Conservation (phyloP, 2,113 vertebrate species). For the Anoplopoma fimbria region DNA sequence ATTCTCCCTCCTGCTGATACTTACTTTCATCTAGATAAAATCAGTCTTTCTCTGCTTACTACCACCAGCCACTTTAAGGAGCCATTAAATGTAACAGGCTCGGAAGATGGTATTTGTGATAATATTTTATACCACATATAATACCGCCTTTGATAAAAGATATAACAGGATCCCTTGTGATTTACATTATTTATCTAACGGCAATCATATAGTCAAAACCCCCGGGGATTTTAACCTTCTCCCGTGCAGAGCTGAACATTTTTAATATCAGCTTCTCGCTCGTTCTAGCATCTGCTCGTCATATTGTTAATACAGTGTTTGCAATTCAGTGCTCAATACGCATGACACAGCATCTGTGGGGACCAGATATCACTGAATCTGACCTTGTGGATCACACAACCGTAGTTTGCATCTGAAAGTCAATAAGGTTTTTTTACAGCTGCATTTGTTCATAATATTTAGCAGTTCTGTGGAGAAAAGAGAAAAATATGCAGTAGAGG, state of each 20-base stretch:
- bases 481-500: constrained; percentile 51
- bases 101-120: neutral
- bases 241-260: constrained; percentile 11
- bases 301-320: constrained; percentile 60
- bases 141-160: constrained; percentile 5
- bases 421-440: constrained; percentile 62
- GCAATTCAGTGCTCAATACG: constrained; percentile 55
- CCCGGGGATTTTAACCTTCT: constrained; percentile 39
- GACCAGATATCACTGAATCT: constrained; percentile 67
- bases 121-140: neutral
- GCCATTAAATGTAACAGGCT: neutral
- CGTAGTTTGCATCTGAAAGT: constrained; percentile 68
- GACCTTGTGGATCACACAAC: constrained; percentile 60
- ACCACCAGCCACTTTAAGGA: constrained; percentile 12
- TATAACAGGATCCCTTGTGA: neutral
- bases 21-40: constrained; percentile 27
- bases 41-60: neutral
- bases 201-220: too few species aligned
- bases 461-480: constrained; percentile 47
- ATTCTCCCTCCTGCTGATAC: constrained; percentile 1
- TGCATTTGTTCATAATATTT: constrained; percentile 70
- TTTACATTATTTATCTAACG: constrained; percentile 21
- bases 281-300: constrained; percentile 43
- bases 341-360: constrained; percentile 58
- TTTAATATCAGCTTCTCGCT: constrained; percentile 31